Evolutionary conservation across 2,797 vertebrate genomes (phyloP).

Genomic region (Falco rusticolus): DNA sequence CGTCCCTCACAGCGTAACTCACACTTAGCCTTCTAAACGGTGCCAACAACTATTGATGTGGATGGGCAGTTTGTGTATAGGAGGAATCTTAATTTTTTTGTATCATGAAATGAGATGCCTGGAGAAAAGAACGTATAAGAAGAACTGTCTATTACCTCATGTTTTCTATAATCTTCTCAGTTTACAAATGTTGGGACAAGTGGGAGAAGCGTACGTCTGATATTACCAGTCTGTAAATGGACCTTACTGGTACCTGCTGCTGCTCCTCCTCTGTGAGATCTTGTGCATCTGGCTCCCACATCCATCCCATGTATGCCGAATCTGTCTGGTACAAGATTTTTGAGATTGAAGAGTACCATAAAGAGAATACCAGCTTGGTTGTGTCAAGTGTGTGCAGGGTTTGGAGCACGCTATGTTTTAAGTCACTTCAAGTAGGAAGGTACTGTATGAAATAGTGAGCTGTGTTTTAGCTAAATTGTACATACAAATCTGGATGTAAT

Average conservation of each 20-base stretch:
- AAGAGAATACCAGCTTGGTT: not conserved
- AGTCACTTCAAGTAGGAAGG: not conserved
- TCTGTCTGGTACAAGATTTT: not conserved
- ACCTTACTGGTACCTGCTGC: not conserved
- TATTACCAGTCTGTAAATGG: not conserved
- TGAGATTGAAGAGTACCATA: fast-evolving
- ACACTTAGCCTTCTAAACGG: fast-evolving
- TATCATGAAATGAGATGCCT: not conserved
- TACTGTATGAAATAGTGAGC: not conserved
- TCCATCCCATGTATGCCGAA: fast-evolving
- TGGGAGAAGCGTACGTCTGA: fast-evolving
- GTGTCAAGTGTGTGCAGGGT: fast-evolving
- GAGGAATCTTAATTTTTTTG: not conserved
- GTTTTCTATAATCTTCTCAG: not conserved
- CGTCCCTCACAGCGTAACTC: not conserved
- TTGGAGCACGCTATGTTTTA: not conserved
- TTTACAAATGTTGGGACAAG: not conserved
- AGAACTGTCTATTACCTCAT: not conserved
- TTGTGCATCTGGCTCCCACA: not conserved
- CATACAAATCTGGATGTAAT: not conserved
- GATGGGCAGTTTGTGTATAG: not conserved
- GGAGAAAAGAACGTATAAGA: not conserved
- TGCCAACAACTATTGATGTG: not conserved
- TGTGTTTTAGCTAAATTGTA: not conserved
- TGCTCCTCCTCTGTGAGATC: not conserved